Evolutionary conservation across 2,113 vertebrate species (phyloP).

Genomic region (Indri indri): DNA sequence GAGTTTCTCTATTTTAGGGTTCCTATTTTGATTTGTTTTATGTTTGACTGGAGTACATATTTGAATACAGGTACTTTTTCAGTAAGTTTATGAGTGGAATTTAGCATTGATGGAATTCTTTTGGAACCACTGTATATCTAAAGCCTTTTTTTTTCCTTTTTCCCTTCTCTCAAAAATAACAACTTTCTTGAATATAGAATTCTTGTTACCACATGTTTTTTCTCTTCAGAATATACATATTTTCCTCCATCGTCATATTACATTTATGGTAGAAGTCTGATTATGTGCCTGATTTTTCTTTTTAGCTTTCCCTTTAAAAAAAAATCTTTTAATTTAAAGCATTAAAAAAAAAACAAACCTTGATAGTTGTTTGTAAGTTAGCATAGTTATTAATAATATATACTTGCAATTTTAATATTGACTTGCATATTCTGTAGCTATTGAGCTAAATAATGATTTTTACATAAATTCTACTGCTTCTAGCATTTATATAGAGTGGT

Average conservation of each 20-base stretch:
- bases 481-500: background rate
- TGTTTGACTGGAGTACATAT: background rate
- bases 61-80: background rate
- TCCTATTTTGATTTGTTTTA: constrained; percentile 38
- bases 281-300: constrained; percentile 18
- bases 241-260: background rate
- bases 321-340: background rate
- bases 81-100: background rate
- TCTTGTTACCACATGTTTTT: background rate
- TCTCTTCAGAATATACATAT: background rate
- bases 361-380: constrained; percentile 2
- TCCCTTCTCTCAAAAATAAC: background rate
- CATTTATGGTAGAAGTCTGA: background rate
- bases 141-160: background rate
- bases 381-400: background rate
- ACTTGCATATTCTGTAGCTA: background rate
- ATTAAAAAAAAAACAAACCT: background rate
- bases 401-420: background rate
- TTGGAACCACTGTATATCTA: background rate
- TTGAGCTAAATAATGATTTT: background rate
- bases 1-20: background rate
- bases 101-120: constrained; percentile 2
- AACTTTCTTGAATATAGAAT: background rate
- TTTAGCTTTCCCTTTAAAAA: background rate
- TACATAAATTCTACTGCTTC: background rate